These are phyloP conservation scores for Strigamia maritima DNA, from an alignment of 2,888 invertebrate species.

Conservation along the genomic window DNA sequence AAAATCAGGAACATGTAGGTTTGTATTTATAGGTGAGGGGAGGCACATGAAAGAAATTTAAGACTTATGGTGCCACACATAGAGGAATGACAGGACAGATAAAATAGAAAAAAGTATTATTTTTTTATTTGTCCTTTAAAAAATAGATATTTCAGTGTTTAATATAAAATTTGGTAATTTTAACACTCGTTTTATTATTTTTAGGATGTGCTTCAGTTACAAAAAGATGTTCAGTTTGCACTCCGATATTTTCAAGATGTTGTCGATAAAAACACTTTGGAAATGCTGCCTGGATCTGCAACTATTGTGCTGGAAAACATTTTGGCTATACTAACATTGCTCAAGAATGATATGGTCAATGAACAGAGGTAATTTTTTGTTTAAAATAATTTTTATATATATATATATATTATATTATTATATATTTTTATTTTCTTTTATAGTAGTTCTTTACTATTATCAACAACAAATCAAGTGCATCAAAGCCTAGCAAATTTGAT, in stretches of 20 bases:
- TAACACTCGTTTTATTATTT: constrained; percentile 35
- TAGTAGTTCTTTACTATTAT: constrained; percentile 66
- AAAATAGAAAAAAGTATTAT: neutral
- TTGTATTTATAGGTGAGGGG: too few species aligned
- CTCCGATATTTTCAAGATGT: constrained; percentile 89
- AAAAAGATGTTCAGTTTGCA: constrained; percentile 64
- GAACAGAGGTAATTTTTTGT: constrained; percentile 55
- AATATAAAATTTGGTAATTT: neutral
- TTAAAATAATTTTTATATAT: neutral
- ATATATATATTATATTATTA: neutral
- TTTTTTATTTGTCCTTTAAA: neutral
- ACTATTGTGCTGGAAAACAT: constrained; percentile 90
- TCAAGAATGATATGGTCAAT: constrained; percentile 57
- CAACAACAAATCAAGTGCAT: constrained; percentile 81
- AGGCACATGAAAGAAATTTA: too few species aligned
- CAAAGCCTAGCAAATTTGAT: constrained; percentile 80
- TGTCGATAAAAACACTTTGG: constrained; percentile 83
- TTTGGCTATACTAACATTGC: constrained; percentile 72
- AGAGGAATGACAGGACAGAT: too few species aligned
- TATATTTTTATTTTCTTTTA: neutral
- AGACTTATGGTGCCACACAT: too few species aligned
- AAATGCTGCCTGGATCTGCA: constrained; percentile 90
- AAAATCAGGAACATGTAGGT: too few species aligned
- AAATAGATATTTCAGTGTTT: neutral
- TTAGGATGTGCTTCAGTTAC: constrained; percentile 33